These are phyloP conservation scores for Nycteola revayana DNA, from an alignment of 2,888 invertebrate genomes.

Conservation along the genomic window DNA sequence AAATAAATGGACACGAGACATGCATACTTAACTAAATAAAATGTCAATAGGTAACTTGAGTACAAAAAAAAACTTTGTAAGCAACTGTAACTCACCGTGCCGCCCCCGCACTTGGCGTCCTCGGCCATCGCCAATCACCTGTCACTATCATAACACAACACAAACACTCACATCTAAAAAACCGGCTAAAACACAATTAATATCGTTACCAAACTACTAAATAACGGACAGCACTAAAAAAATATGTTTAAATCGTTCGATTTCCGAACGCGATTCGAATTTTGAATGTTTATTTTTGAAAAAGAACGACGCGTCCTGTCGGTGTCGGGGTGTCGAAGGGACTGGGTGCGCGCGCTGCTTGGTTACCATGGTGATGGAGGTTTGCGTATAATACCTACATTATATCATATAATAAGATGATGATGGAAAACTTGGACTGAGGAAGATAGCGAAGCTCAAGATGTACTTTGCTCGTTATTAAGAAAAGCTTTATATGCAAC, in stretches of 20 bases:
- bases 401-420: no score
- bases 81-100: slow-evolving; percentile 57
- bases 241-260: slow-evolving; percentile 8
- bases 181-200: slow-evolving; percentile 11
- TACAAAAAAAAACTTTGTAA: slow-evolving; percentile 24
- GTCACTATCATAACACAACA: slow-evolving; percentile 45
- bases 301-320: slow-evolving; percentile 51
- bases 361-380: slow-evolving; percentile 63
- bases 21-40: no score
- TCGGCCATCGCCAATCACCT: slow-evolving; percentile 53
- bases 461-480: no score
- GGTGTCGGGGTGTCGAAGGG: slow-evolving; percentile 39
- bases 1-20: no score
- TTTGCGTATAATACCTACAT: slow-evolving; percentile 28
- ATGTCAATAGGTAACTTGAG: no score
- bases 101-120: slow-evolving; percentile 57
- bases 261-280: slow-evolving; percentile 22
- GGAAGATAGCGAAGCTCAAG: no score
- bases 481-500: no score
- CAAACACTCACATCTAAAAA: slow-evolving; percentile 22
- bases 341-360: slow-evolving; percentile 76
- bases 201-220: slow-evolving; percentile 8
- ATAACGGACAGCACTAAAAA: slow-evolving; percentile 10
- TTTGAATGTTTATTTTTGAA: slow-evolving; percentile 43
- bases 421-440: slow-evolving; percentile 25